Conservation (phyloP, 2,888 invertebrate species). For the Aphrophora alni region DNA sequence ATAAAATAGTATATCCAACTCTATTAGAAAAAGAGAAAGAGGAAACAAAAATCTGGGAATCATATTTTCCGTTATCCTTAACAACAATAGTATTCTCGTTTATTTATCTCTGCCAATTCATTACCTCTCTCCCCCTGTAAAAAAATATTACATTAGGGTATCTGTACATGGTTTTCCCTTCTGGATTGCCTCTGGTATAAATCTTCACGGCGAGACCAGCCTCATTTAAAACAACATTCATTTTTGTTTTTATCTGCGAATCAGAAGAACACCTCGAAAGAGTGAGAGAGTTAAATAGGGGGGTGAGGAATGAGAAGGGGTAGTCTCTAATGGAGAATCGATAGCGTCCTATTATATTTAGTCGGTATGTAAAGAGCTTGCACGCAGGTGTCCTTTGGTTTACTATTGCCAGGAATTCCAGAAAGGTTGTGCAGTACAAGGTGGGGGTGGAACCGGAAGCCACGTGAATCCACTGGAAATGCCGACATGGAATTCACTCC, state of each 20-base stretch:
- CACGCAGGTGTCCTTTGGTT: conserved; percentile 2
- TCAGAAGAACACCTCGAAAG: conserved; percentile 29
- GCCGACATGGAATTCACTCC: neutral
- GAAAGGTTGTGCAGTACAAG: neutral
- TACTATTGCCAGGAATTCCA: neutral
- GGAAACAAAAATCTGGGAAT: no score
- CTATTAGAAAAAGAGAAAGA: no score
- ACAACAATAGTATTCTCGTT: neutral
- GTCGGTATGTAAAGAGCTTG: neutral
- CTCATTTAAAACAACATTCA: conserved; percentile 38
- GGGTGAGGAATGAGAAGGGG: neutral
- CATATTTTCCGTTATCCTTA: neutral
- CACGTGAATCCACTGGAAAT: neutral
- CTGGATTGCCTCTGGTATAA: neutral
- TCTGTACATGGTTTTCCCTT: conserved; percentile 11
- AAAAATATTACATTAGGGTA: conserved; percentile 29
- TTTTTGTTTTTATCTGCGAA: conserved; percentile 37
- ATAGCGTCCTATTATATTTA: conserved; percentile 28
- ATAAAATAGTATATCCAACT: no score
- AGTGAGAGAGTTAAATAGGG: neutral
- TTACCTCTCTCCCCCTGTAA: conserved; percentile 15
- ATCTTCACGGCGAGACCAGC: conserved; percentile 13
- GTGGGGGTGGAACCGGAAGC: neutral
- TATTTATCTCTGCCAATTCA: conserved; percentile 26
- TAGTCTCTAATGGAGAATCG: conserved; percentile 34